Evolutionary conservation across 1,140 invertebrate species (phyloP), one percentile per base, ranked within the genome.

Genomic region (Dendrolimus kikuchii): DNA sequence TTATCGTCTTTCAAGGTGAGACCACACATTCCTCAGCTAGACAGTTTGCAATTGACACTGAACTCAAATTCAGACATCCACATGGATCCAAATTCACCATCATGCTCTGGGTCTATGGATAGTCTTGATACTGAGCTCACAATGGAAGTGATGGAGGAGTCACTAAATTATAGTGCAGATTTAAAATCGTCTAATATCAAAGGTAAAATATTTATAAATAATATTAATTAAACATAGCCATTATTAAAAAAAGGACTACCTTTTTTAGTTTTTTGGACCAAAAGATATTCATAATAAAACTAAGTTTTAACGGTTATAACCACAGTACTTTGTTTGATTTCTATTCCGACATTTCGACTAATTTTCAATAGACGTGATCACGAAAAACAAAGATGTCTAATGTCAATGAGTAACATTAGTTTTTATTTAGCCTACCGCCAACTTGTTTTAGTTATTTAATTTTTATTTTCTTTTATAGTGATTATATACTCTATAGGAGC

Each of bases 21-120:
- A 52, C 91, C 91, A 36, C 90, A 91, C 51, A 91, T 86, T 70
- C 91, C 91, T 53, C 90, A 92, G 74, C 66, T 92, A 48, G 87
- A 88, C 10, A 80, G 65, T 40, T 41, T 86, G 9, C 81, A 84
- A 53, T 42, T 81, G 54, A 66, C 71, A 36, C 48, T 85, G 7
- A 82, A 71, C 44, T 72, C 76, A 40, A 87, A 82, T 51, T 68
- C 75, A 5, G 82, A 86, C 9, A 83, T 23, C 23, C 23, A 23
- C 23, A 23, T 23, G 23, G 23, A 23, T 23, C 23, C 23, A 23
- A 23, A 70, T 43, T 86, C 83, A 37, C 80, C 81, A 0, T 85
- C 82, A 40, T 84, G 81, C 53, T 81, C 84, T 7, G 75, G 80
- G 0, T 82, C 82, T 5, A 67, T 88, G 62, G 86, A 88, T 39